Base-by-base conservation (phyloP, 2,797 vertebrate genomes). In the Hylomyscus alleni region DNA sequence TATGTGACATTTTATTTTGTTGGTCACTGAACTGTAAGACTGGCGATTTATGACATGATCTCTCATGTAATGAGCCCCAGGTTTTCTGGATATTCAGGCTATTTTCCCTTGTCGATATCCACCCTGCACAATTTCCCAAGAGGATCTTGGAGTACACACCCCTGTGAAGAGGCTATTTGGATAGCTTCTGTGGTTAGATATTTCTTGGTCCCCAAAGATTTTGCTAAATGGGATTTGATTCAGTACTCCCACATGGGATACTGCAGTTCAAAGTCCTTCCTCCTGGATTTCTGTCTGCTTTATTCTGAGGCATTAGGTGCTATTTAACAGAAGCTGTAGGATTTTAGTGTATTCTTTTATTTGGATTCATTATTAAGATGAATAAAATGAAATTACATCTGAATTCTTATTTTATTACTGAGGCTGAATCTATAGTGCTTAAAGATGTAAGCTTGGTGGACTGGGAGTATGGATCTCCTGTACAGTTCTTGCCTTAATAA, bases 201-300 rank as follows among this genome's bases (percentile, higher is more conserved):
- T 95, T 85, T 93, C 60, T 89, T 83, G 94, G 47, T 97, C 95
- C 93, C 88, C 37, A 24, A 94, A 92, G 94, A 90, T 81, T 96
- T 96, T 60, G 54, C 91, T 93, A 84, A 97, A 86, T 91, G 72
- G 67, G 29, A 83, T 94, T 95, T 89, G 93, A 95, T 94, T 97
- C 95, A 26, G 22, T 96, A 94, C 87, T 93, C 73, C 85, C 96
- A 58, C 83, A 73, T 94, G 69, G 93, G 89, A 83, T 93, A 56
- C 65, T 94, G 44, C 52, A 60, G 20, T 90, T 96, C 92, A 89
- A 97, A 97, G 81, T 93, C 75, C 31, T 95, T 84, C 93, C 94
- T 83, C 29, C 92, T 92, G 97, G 81, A 76, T 93, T 92, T 73
- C 78, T 95, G 52, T 94, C 93, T 91, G 82, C 50, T 91, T 93